Evolutionary conservation across 92 coral and sea anemone genomes (phyloP), one percentile per base, ranked within the genome.

Genomic region (Umimayanthus chanpuru): DNA sequence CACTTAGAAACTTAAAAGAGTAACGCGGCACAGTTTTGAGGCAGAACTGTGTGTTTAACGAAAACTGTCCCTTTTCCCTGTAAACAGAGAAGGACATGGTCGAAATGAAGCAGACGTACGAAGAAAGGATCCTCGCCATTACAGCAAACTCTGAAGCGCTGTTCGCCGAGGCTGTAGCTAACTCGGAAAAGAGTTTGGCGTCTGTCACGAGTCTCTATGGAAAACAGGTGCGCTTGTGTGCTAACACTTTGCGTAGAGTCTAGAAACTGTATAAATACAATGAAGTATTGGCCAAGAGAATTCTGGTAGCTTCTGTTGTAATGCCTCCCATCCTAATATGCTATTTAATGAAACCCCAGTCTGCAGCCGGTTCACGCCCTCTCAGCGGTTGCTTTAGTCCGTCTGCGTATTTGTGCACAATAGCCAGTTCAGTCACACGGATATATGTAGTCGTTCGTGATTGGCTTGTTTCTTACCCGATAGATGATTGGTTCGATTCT

Each of bases 31-130:
- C 18, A 53, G 14, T 18, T 18, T 53, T 61, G 68, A 9, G 68
- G 25, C 26, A 61, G 26, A 61, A 18, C 26, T 61, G 6, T 18
- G 67, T 61, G 36, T 28, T 75, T 75, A 73, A 30, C 64, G 55
- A 20, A 15, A 50, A 14, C 16, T 68, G 28, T 36, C 6, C 10
- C 6, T 64, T 68, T 70, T 86, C 23, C 43, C 25, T 77, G 2
- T 30, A 64, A 68, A 32, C 86, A 97, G 99, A 97, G 9, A 95
- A 92, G 90, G 96, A 95, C 81, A 64, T 97, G 47, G 98, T 90
- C 43, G 98, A 95, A 56, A 82, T 96, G 79, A 97, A 88, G 82
- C 86, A 87, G 68, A 81, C 90, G 26, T 94, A 83, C 44, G 96
- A 97, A 66, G 92, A 72, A 25, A 88, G 95, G 53, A 88, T 97